These are phyloP conservation scores for Drosophila siamana DNA, from an alignment of 2,888 invertebrate genomes.

Conservation along the genomic window DNA sequence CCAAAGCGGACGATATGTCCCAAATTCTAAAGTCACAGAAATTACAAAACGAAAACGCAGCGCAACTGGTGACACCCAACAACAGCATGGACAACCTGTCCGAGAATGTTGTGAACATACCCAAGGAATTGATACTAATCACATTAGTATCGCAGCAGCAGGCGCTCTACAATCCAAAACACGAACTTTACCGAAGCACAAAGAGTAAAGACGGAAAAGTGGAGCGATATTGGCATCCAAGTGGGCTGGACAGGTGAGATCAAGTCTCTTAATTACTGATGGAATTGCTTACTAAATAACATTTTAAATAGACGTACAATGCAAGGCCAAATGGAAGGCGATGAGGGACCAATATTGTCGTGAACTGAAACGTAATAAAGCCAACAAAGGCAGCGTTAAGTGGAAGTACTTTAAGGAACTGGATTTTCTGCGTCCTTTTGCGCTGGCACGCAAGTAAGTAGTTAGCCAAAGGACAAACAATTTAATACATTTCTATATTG, in stretches of 20 bases:
- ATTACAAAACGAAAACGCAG: constrained; percentile 17
- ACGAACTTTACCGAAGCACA: constrained; percentile 80
- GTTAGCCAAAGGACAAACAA: background rate
- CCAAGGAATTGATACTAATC: constrained; percentile 81
- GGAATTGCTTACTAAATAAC: background rate
- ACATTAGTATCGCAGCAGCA: constrained; percentile 81
- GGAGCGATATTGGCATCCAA: constrained; percentile 77
- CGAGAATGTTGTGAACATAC: constrained; percentile 68
- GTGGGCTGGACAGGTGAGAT: constrained; percentile 82
- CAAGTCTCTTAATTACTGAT: background rate
- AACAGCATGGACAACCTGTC: constrained; percentile 64
- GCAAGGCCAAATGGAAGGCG: constrained; percentile 84
- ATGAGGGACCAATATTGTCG: constrained; percentile 84
- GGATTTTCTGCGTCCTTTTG: constrained; percentile 83
- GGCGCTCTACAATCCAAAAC: constrained; percentile 83
- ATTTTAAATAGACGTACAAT: constrained; percentile 69
- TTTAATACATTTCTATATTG: background rate
- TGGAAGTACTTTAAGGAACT: constrained; percentile 84
- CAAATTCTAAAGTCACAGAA: constrained; percentile 47
- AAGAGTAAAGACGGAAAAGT: constrained; percentile 80
- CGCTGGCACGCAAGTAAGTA: constrained; percentile 81
- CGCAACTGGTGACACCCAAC: constrained; percentile 67
- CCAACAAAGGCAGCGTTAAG: constrained; percentile 79
- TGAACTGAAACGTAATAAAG: constrained; percentile 82
- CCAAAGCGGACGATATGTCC: constrained; percentile 31